Evolutionary conservation across 2,797 vertebrate species (phyloP), one percentile per base, ranked within the genome.

Genomic region (Emydoidea blandingii): DNA sequence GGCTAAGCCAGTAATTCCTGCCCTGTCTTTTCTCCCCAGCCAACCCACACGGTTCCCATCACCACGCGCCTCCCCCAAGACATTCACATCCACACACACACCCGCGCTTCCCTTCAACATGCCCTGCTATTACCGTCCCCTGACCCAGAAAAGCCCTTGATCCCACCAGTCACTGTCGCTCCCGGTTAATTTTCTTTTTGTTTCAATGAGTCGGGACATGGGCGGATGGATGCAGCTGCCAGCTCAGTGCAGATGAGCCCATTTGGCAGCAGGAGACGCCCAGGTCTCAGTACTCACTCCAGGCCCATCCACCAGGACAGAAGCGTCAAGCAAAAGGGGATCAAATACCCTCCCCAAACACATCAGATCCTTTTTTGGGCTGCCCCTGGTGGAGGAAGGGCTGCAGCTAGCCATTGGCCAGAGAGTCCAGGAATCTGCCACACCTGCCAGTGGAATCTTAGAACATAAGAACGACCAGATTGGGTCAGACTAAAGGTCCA

Each of bases 111-210:
- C 57, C 59, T 72, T 37, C 59, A 27, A 34, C 83, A 27, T 57
- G 76, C 83, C 54, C 50, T 34, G 59, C 83, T 74, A 23, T 49
- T 72, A 15, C 81, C 41, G 14, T 50, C 68, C 88, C 84, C 74
- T 90, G 88, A 90, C 88, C 88, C 88, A 79, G 89, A 86, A 86
- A 89, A 89, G 88, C 88, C 88, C 81, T 79, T 84, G 81, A 84
- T 89, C 56, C 87, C 59, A 53, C 56, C 72, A 57, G 59, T 68
- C 62, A 80, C 72, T 85, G 89, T 74, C 59, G 5, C 76, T 68
- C 83, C 83, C 44, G 2, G 78, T 90, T 90, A 44, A 76, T 81
- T 76, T 81, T 31, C 84, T 76, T 91, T 91, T 62, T 86, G 62
- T 91, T 65, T 81, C 56, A 62, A 52, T 76, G 53, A 79, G 57